Evolutionary conservation across 1,140 invertebrate genomes (phyloP), one percentile per base, ranked within the genome.

Genomic region (Orius insidiosus): DNA sequence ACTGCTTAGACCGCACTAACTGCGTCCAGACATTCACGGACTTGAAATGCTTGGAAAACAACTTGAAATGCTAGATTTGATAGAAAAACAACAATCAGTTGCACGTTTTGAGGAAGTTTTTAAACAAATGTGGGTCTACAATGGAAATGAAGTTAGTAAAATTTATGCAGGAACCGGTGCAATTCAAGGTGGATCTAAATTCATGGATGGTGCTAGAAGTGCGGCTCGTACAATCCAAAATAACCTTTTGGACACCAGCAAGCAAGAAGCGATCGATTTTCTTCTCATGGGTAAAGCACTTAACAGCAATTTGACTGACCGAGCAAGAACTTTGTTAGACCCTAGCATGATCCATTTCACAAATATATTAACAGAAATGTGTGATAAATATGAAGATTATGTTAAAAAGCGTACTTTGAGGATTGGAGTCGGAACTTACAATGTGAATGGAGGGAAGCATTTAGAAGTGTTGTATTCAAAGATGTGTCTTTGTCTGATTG

Each of bases 161-260:
- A 98, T 99, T 53, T 99, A 99, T 69, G 93, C 96, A 15, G 96
- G 96, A 5, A 99, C 95, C 34, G 94, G 95, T 11, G 95, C 96
- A 6, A 85, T 99, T 45, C 93, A 98, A 62, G 94, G 93, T 18
- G 80, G 81, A 18, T 90, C 85, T 3, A 92, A 93, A 61, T 66
- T 73, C 16, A 94, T 94, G 69, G 95, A 99, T 68, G 94, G 94
- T 0, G 90, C 93, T 1, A 71, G 94, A 46, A 98, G 95, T 6
- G 93, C 95, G 32, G 90, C 89, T 7, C 74, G 96, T 55, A 98
- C 95, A 5, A 96, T 98, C 57, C 96, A 99, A 64, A 98, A 98
- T 61, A 99, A 99, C 69, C 71, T 99, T 38, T 66, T 98, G 42
- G 96, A 99, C 64, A 87, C 81, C 50, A 93, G 84, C 36, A 99